Evolutionary conservation across 2,888 invertebrate genomes (phyloP).

Genomic region (Cerceris rybyensis): DNA sequence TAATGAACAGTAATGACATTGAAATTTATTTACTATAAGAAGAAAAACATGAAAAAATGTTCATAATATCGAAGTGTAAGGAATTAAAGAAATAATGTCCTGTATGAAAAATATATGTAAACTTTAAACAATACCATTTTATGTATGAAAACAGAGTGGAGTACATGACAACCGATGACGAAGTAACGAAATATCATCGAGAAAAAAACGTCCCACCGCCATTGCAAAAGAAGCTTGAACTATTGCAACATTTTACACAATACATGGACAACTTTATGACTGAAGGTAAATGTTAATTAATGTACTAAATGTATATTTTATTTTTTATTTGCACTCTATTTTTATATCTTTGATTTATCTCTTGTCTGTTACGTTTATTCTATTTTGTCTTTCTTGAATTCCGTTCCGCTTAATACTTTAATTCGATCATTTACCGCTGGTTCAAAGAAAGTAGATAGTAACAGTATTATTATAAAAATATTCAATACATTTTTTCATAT

Average conservation of each 20-base stretch:
- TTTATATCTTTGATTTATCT: not conserved
- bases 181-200: constrained; percentile 76
- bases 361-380: too few relatives aligned
- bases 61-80: not conserved
- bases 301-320: not conserved
- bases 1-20: too few relatives aligned
- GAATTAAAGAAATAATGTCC: constrained; percentile 1
- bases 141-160: constrained; percentile 73
- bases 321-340: not conserved
- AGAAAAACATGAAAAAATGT: too few relatives aligned
- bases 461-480: too few relatives aligned
- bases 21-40: too few relatives aligned
- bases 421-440: too few relatives aligned
- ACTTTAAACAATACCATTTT: not conserved
- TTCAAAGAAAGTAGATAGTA: too few relatives aligned
- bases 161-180: constrained; percentile 76
- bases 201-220: constrained; percentile 82
- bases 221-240: constrained; percentile 84
- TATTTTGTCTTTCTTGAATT: too few relatives aligned
- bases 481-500: too few relatives aligned
- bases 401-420: too few relatives aligned
- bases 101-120: not conserved
- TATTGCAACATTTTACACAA: constrained; percentile 86
- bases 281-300: constrained; percentile 72
- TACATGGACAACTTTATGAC: constrained; percentile 86